Evolutionary conservation across 2,113 vertebrate genomes (phyloP), one percentile per base, ranked within the genome.

Genomic region (Aptenodytes forsteri): DNA sequence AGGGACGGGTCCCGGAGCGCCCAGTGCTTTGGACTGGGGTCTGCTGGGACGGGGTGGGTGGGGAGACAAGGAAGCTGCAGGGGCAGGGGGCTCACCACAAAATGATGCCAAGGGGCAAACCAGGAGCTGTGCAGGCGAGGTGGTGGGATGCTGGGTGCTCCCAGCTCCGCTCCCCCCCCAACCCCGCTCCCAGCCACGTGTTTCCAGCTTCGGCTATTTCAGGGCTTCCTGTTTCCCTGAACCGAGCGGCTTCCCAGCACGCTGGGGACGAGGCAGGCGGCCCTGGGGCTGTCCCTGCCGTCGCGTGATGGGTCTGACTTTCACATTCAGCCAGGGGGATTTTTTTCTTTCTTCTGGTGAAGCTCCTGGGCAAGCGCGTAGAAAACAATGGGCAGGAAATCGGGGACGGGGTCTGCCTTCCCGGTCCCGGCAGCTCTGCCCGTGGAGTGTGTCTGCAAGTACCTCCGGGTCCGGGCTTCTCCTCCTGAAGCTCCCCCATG

Each of bases 211-310:
- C 16, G 59, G 92, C 91, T 96, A 90, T 96, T 97, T 96, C 77
- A 30, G 82, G 66, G 34, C 23, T 97, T 97, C 95, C 97, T 81
- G 81, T 94, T 95, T 97, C 91, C 93, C 91, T 23, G 47, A n/a
- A 42, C 8, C 25, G 12, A 93, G 87, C 1, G 0, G 27, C 34
- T 96, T 96, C 81, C 80, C 13, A 13, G 79, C 46, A 52, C 16
- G 2, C 36, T 69, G 70, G 73, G 59, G 83, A 54, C 13, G 3
- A 5, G 56, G 49, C 32, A 23, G 59, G 54, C 4, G 10, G 64
- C 70, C 27, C 54, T 18, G 36, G 50, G 58, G 54, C 70, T 46
- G 65, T 10, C 36, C 25, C 26, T 27, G 23, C 71, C 50, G 29
- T 32, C 52, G 3, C 7, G 12, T 7, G 34, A 38, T 7, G 55